Evolutionary conservation across 2,888 invertebrate species (phyloP).

Genomic region (Xanthorhoe spadicearia): DNA sequence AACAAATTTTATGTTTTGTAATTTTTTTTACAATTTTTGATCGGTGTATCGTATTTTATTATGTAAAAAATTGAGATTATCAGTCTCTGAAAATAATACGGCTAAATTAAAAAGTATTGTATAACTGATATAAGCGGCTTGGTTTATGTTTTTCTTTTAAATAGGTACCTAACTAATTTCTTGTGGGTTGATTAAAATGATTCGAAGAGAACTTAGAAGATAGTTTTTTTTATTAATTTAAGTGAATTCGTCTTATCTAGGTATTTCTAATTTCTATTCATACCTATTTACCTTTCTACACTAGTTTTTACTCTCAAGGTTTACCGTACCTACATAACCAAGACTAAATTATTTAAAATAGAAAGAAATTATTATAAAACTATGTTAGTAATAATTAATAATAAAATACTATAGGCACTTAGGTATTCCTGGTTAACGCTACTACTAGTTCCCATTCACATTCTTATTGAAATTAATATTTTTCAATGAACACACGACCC

Average conservation of each 20-base stretch:
- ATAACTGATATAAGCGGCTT: constrained; percentile 17
- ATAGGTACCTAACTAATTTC: too few relatives aligned
- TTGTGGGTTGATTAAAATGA: too few relatives aligned
- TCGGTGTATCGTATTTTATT: constrained; percentile 24
- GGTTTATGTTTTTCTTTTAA: neutral
- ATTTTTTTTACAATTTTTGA: constrained; percentile 33
- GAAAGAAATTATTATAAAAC: neutral
- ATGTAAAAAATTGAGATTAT: constrained; percentile 29
- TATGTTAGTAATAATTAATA: too few relatives aligned
- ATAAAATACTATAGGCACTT: too few relatives aligned
- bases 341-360: neutral
- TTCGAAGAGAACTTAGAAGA: too few relatives aligned
- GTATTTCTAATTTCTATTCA: too few relatives aligned
- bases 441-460: too few relatives aligned
- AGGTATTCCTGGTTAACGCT: too few relatives aligned
- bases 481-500: neutral
- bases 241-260: too few relatives aligned
- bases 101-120: constrained; percentile 48
- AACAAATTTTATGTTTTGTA: neutral
- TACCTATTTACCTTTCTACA: neutral
- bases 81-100: constrained; percentile 49
- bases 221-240: too few relatives aligned
- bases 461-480: neutral
- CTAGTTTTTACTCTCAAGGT: neutral
- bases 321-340: neutral